Evolutionary conservation across 2,888 invertebrate species (phyloP).

Genomic region (Dorcus parallelipipedus): DNA sequence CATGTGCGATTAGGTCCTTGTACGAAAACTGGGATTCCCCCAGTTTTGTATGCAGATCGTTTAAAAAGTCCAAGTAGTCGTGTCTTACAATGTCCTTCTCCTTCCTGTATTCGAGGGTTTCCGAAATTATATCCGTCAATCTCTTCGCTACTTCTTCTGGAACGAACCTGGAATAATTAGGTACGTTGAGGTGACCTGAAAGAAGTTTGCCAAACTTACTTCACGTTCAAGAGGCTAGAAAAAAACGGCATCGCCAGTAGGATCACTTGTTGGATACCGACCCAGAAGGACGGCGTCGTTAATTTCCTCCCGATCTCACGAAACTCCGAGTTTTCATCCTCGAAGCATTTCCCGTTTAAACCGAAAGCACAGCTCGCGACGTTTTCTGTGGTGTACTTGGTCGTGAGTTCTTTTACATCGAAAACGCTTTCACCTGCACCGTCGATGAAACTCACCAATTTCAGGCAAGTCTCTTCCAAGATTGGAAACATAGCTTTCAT

Average conservation of each 20-base stretch:
- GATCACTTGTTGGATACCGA: constrained; percentile 25
- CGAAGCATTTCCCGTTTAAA: constrained; percentile 44
- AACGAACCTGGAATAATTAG: constrained; percentile 22
- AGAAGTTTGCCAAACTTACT: neutral
- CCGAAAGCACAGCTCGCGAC: constrained; percentile 49
- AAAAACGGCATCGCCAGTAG: constrained; percentile 25
- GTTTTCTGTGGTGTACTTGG: constrained; percentile 47
- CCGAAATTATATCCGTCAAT: constrained; percentile 36
- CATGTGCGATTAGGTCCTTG: constrained; percentile 40
- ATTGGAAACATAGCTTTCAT: constrained; percentile 52
- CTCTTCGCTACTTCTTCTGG: constrained; percentile 34
- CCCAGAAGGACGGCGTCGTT: constrained; percentile 32
- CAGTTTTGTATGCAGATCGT: constrained; percentile 32
- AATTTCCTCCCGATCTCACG: constrained; percentile 34
- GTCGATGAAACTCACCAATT: constrained; percentile 46
- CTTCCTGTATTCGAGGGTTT: constrained; percentile 43
- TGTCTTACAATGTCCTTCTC: constrained; percentile 42
- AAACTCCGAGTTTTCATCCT: constrained; percentile 32
- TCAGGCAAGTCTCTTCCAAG: constrained; percentile 46
- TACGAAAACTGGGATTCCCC: constrained; percentile 27
- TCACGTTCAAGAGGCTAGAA: constrained; percentile 22
- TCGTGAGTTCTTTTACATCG: constrained; percentile 46
- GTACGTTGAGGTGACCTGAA: neutral
- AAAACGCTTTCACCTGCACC: constrained; percentile 37
- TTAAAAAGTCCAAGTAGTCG: constrained; percentile 48